Percentiles rank a stretch among this genome's conserved stretches.
phyloP scores from a whole-genome alignment of 2,888 invertebrate genomes.

The Rambutsinella grinnellia region DNA sequence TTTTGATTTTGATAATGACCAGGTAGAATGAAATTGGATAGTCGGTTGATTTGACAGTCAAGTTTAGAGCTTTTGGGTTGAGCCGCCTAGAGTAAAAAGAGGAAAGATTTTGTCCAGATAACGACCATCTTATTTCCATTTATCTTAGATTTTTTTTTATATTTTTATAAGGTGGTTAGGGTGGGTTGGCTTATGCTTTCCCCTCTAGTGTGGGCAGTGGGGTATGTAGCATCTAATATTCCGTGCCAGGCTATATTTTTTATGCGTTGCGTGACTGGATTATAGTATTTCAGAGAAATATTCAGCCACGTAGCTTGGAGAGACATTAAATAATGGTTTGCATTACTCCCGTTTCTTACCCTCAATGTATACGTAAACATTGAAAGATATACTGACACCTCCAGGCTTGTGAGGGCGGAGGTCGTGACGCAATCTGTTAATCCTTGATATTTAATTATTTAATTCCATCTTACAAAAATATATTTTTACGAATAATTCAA shows the following conservation, averaged over 20 bases:
- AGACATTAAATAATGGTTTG: too few relatives aligned
- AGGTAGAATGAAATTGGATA: not conserved
- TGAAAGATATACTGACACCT: too few relatives aligned
- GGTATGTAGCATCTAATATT: not conserved
- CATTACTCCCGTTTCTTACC: too few relatives aligned
- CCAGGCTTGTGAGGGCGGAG: too few relatives aligned
- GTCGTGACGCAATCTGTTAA: too few relatives aligned
- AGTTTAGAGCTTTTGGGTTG: not conserved
- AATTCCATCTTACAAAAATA: too few relatives aligned
- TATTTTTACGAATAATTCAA: too few relatives aligned
- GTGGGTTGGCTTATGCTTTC: not conserved
- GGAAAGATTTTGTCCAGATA: not conserved
- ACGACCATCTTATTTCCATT: not conserved
- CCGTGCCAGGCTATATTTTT: not conserved
- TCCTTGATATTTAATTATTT: too few relatives aligned
- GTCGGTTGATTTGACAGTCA: not conserved
- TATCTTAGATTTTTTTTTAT: not conserved
- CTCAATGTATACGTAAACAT: too few relatives aligned
- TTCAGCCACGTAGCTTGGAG: not conserved
- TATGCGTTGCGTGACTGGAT: conserved; percentile 6
- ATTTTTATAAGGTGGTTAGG: not conserved
- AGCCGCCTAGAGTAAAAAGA: not conserved
- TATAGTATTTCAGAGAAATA: not conserved
- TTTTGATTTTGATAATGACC: not conserved
- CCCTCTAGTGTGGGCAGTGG: not conserved